These are phyloP conservation scores for Oenanthe melanoleuca DNA, from an alignment of 2,113 vertebrate species.

Conservation along the genomic window DNA sequence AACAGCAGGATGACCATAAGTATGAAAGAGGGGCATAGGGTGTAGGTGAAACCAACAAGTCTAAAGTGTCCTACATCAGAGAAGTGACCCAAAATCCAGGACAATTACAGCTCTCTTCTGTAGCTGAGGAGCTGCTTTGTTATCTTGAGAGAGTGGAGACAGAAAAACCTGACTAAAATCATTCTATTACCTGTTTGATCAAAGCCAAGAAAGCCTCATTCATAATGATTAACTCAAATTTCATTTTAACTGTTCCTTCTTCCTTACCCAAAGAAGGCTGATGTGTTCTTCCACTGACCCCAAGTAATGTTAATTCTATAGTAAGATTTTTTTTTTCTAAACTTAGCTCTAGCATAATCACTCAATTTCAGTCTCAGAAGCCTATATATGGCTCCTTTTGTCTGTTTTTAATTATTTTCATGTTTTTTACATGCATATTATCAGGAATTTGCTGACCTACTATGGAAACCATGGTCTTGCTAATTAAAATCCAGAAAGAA, in stretches of 20 bases:
- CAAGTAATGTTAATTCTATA: neutral
- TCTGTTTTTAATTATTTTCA: neutral
- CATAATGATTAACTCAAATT: neutral
- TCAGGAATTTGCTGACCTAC: neutral
- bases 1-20: neutral
- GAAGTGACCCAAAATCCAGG: neutral
- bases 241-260: neutral
- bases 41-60: neutral
- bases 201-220: neutral
- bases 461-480: neutral
- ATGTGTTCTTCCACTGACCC: neutral
- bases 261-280: neutral
- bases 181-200: neutral
- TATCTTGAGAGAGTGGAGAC: neutral
- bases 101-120: neutral
- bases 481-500: neutral
- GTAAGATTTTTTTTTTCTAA: neutral
- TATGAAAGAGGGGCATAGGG: neutral
- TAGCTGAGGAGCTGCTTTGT: neutral
- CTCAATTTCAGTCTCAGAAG: neutral
- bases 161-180: neutral
- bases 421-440: neutral
- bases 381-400: neutral
- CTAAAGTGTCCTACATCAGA: neutral
- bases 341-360: neutral